Evolutionary conservation across 1,140 invertebrate species (phyloP), one percentile per base, ranked within the genome.

Genomic region (Andricus grossulariae): DNA sequence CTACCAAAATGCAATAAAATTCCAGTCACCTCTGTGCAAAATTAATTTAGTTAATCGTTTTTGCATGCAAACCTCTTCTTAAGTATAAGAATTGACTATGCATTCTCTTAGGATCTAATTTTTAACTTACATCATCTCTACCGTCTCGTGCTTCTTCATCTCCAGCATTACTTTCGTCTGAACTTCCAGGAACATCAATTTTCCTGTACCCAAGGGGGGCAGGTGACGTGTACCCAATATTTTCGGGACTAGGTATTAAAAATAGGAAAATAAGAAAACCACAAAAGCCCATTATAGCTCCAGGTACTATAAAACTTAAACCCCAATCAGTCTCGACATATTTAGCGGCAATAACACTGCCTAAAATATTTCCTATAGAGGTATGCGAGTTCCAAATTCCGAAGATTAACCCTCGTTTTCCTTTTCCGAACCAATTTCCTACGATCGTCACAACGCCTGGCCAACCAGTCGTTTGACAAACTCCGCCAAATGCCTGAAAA

Each of bases 321-420:
- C 96, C 95, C 98, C 98, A 99, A 88, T 98, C 94, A 0, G 88
- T 91, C 86, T 96, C 95, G 10, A 99, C 97, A 91, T 95, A 99
- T 52, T 93, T 87, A 0, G 96, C 96, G 11, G 98, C 97, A 75
- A 99, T 95, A 6, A 98, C 80, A 82, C 88, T 91, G 88, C 96
- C 98, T 70, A 99, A 87, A 87, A 99, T 99, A 89, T 99, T 99
- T 45, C 98, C 98, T 13, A 99, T 93, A 0, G 97, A 98, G 0
- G 98, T 99, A 84, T 99, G 98, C 1, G 98, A 98, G 91, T 99
- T 99, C 98, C 94, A 99, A 15, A 99, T 93, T 15, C 98, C 98
- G 91, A 99, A 99, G 80, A 99, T 98, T 10, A 99, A 91, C 21
- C 98, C 98, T 88, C 95, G 93, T 88, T 97, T 97, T 19, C 94